Evolutionary conservation across 1,140 invertebrate species (phyloP), one percentile per base, ranked within the genome.

Genomic region (Elysia chlorotica): DNA sequence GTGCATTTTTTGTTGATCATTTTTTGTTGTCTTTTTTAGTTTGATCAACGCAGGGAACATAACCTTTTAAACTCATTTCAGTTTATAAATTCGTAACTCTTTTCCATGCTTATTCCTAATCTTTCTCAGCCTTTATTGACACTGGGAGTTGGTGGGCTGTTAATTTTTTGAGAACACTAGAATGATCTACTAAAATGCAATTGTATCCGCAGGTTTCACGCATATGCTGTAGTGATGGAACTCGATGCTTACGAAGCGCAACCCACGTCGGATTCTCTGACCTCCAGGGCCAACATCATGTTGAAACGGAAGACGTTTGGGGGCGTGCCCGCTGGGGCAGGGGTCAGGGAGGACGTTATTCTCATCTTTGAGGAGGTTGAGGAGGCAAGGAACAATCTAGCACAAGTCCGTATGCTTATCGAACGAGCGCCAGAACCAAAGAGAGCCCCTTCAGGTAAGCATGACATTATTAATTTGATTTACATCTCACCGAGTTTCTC

Each of bases 131-230:
- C n/a, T n/a, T n/a, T n/a, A n/a, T n/a, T n/a, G n/a, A n/a, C n/a
- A n/a, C n/a, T n/a, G n/a, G n/a, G n/a, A n/a, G n/a, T n/a, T n/a
- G n/a, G n/a, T n/a, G n/a, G n/a, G n/a, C n/a, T n/a, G n/a, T n/a
- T n/a, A n/a, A n/a, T n/a, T n/a, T n/a, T n/a, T n/a, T n/a, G n/a
- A n/a, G n/a, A n/a, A n/a, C n/a, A n/a, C n/a, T n/a, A n/a, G n/a
- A n/a, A n/a, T n/a, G n/a, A n/a, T n/a, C n/a, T n/a, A n/a, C n/a
- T n/a, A n/a, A n/a, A n/a, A n/a, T n/a, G n/a, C n/a, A n/a, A n/a
- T n/a, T n/a, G n/a, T n/a, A n/a, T n/a, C n/a, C n/a, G n/a, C 76
- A 86, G 85, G 66, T 86, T 86, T 74, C 87, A 88, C 79, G 86
- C 85, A 0, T 88, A 88, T 81, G 84, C 81, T 31, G 79, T 88